A percentile compares a stretch with the other conserved stretches of the same genome.
Evolutionary conservation across 2,797 vertebrate genomes (phyloP).

Genomic region (Crypturellus tataupa): DNA sequence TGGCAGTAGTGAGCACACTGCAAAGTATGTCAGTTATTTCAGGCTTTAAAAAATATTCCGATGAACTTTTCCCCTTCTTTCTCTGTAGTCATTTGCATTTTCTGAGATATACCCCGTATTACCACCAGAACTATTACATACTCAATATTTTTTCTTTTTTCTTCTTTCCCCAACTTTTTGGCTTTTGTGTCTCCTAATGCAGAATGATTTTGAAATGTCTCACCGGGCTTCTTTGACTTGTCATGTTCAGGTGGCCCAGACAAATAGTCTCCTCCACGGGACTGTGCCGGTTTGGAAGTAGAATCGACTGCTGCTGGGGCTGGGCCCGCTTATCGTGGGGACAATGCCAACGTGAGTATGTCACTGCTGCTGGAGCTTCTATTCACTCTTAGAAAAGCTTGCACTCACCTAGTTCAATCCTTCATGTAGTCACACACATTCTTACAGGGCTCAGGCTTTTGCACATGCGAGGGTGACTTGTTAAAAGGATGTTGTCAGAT

Average conservation of each 20-base stretch:
- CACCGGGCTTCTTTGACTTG: neutral
- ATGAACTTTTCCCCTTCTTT: neutral
- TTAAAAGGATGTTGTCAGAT: slow-evolving; percentile 58
- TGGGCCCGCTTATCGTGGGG: slow-evolving; percentile 94
- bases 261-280: slow-evolving; percentile 90
- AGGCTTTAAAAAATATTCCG: neutral
- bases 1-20: slow-evolving; percentile 23
- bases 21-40: neutral
- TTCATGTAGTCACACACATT: neutral
- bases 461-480: neutral
- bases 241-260: slow-evolving; percentile 91
- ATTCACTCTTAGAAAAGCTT: slow-evolving; percentile 50
- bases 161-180: neutral
- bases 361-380: slow-evolving; percentile 64
- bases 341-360: slow-evolving; percentile 97
- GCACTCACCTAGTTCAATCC: slow-evolving; percentile 15
- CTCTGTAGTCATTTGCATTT: neutral
- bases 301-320: slow-evolving; percentile 98
- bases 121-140: neutral
- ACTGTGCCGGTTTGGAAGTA: slow-evolving; percentile 92
- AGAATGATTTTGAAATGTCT: neutral
- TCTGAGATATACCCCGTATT: neutral
- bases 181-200: neutral
- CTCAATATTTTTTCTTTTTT: neutral
- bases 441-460: slow-evolving; percentile 46